Evolutionary conservation across 2,797 vertebrate genomes (phyloP).

Genomic region (Fistularia commersonii): DNA sequence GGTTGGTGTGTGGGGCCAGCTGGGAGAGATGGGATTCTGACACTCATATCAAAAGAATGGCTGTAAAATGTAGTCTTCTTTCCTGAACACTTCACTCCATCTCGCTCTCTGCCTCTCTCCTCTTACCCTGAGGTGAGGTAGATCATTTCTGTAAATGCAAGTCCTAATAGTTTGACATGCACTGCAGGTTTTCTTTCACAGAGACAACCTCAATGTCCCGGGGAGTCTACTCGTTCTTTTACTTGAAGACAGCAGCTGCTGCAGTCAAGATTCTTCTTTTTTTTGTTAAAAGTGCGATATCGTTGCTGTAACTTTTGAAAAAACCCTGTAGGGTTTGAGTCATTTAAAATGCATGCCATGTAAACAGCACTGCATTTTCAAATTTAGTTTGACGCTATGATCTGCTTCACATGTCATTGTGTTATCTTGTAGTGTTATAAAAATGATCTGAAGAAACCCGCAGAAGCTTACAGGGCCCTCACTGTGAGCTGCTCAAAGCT

Average conservation of each 20-base stretch:
- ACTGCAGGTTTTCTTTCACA: constrained; percentile 37
- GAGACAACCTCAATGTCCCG: constrained; percentile 20
- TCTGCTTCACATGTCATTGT: constrained; percentile 3
- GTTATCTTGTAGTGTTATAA: not conserved
- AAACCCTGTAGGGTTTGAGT: constrained; percentile 4
- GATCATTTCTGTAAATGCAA: constrained; percentile 36
- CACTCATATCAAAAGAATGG: constrained; percentile 44
- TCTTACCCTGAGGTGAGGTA: constrained; percentile 38
- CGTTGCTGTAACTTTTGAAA: constrained; percentile 12
- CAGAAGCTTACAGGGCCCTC: not conserved
- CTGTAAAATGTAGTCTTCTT: constrained; percentile 24
- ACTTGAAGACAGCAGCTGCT: constrained; percentile 12
- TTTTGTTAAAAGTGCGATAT: constrained; percentile 14
- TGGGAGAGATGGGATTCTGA: constrained; percentile 36
- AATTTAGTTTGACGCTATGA: constrained; percentile 3
- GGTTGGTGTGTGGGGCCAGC: constrained; percentile 19
- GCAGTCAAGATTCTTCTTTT: constrained; percentile 7
- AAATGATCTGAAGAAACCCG: constrained; percentile 21
- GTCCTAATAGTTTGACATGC: constrained; percentile 40
- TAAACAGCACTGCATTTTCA: constrained; percentile 11
- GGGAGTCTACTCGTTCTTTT: constrained; percentile 16
- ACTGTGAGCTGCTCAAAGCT: no score
- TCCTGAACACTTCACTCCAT: constrained; percentile 17
- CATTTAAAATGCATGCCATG: constrained; percentile 2
- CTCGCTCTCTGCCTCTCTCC: constrained; percentile 23